Evolutionary conservation across 2,888 invertebrate genomes (phyloP), one percentile per base, ranked within the genome.

Genomic region (Mycalesis mineus): DNA sequence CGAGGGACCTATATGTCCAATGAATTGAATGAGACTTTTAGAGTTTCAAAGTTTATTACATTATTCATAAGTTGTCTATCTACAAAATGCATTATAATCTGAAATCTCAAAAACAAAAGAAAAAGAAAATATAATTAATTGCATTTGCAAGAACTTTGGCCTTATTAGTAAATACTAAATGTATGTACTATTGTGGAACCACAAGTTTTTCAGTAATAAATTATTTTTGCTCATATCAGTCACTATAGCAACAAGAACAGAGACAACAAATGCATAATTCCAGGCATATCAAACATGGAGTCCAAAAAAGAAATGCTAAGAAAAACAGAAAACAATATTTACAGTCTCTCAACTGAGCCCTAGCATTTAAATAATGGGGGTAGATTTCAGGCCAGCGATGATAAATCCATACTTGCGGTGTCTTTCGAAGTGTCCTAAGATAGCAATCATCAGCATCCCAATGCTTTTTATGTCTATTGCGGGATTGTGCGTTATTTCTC

Each of bases 241-340:
- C 68, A 68, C 80, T 69, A 22, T 65, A 64, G 66, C 71, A 76
- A 65, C 73, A 77, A 11, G 58, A 52, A 67, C 74, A 77, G 61
- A 65, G 75, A 55, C 68, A 71, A 58, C 78, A 80, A 62, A 72
- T 73, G 58, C 70, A 70, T 45, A 79, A 42, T 58, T 68, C 68
- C 29, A 81, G 47, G 58, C 74, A 77, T 39, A 80, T 55, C 17
- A 80, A 58, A 59, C 72, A 74, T 1, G 82, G 82, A 33, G 69
- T 63, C 77, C 78, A 80, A 61, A 76, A 63, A 41, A 80, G 15
- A 40, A 74, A 61, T 11, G 71, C 70, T 29, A 68, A 64, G 7
- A 75, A 33, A 39, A 70, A 60, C 54, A 75, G 48, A 1, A 74
- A 39, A 31, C 68, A 49, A 7, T 64, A 51, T n/a, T 67, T 61